A percentile compares a stretch with the other conserved stretches of the same genome.
Conservation (phyloP, 2,113 vertebrate species). For the Brachirus orientalis region DNA sequence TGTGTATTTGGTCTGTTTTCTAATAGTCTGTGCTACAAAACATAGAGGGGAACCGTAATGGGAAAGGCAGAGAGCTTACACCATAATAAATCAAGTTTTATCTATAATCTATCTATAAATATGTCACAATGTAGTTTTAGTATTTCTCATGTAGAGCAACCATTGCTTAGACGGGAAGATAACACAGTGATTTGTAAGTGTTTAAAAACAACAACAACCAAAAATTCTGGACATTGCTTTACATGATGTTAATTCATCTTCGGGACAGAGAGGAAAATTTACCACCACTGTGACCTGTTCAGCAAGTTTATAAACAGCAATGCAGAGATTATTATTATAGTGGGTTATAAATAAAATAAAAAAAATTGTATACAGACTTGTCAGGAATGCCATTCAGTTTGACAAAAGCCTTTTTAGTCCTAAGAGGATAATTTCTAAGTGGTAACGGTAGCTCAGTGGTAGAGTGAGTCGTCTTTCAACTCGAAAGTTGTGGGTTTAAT, state of each 20-base stretch:
- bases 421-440: no score
- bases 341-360: no score
- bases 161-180: not conserved
- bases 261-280: not conserved
- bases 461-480: no score
- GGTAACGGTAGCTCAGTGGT: no score
- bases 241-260: slow-evolving; percentile 11
- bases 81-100: not conserved
- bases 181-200: slow-evolving; percentile 12
- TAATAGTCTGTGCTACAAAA: not conserved
- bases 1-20: not conserved
- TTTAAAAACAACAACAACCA: not conserved
- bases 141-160: slow-evolving; percentile 16
- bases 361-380: no score
- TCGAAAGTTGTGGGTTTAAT: no score
- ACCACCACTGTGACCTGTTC: slow-evolving; percentile 2
- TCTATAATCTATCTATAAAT: slow-evolving; percentile 14
- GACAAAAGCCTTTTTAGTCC: no score
- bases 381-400: no score
- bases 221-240: slow-evolving; percentile 10
- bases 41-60: not conserved
- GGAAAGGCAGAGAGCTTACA: not conserved
- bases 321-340: no score
- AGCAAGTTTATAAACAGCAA: not conserved
- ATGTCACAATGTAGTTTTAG: slow-evolving; percentile 6